Base-by-base conservation (phyloP, 2,888 invertebrate species). In the Copidosoma aretas region DNA sequence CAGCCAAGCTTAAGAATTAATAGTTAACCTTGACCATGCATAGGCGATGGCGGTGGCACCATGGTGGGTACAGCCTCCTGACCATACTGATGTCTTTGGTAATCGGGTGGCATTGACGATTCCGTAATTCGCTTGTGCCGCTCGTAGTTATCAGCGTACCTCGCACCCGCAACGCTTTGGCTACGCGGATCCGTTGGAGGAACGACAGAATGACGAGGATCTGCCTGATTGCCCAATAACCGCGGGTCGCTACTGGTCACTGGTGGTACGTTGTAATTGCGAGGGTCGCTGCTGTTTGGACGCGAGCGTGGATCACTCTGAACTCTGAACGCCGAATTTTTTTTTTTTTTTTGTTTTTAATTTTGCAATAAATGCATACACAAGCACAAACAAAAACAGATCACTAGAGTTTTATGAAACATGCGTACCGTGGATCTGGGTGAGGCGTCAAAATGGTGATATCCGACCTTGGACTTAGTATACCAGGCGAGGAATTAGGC, bases 91-190 rank as follows among this genome's bases (percentile, higher is more conserved):
- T 59, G 63, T 1, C 65, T 51, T 10, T 54, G 60, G 22, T 63
- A 70, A 14, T 70, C 70, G 1, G n/a, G 39, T 1, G 54, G 53
- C 52, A 62, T 52, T 8, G 64, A 22, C 0, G 32, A 49, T 15
- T 43, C 49, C 1, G 58, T 52, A 10, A 54, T 41, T 1, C 81
- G 77, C 2, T 79, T 77, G 71, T 79, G 77, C 19, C 79, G 74
- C 52, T 81, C 81, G n/a, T 81, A 81, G 63, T 80, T 81, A 52
- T 81, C 79, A 1, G 79, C 75, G 43, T 78, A 80, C 19, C 80
- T 75, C 2, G 54, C n/a, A 39, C 54, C 43, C 0, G 46, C 17
- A 19, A 24, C 14, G 1, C 41, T 22, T 10, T 62, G 62, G 19
- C 39, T 54, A 14, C 62, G 39, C 12, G 53, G 62, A n/a, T 62